phyloP scores from a whole-genome alignment of 2,888 invertebrate species.

The Sympetrum striolatum region DNA sequence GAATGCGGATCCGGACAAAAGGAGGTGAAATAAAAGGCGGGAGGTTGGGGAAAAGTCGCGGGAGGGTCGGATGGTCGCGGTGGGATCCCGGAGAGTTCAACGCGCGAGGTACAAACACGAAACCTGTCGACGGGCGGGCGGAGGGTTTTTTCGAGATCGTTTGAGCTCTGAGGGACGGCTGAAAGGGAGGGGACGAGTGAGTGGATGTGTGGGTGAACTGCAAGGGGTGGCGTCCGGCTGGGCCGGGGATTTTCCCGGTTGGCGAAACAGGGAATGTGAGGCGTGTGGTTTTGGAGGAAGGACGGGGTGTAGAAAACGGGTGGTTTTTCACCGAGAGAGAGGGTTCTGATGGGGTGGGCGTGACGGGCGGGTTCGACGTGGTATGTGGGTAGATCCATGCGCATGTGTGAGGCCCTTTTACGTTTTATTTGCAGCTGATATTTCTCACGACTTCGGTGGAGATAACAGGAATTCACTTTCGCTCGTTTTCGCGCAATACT shows the following conservation, averaged over 20 bases:
- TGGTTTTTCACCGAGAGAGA: neutral
- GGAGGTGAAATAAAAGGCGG: neutral
- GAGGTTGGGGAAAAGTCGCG: neutral
- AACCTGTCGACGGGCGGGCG: neutral
- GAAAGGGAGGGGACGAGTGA: neutral
- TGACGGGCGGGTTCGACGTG: neutral
- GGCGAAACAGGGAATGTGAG: neutral
- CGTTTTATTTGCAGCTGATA: neutral
- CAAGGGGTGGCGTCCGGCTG: neutral
- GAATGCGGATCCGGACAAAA: neutral
- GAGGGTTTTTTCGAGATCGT: neutral
- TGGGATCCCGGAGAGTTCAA: conserved; percentile 8
- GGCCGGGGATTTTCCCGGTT: neutral
- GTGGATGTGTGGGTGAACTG: neutral
- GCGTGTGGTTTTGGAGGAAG: neutral
- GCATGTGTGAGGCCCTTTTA: neutral
- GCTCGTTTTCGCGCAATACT: no score
- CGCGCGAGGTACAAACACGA: neutral
- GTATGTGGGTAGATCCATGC: neutral
- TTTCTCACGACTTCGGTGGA: neutral
- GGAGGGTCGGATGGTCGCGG: neutral
- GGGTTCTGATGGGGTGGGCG: neutral
- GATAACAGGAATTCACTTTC: neutral
- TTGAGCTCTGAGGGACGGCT: neutral
- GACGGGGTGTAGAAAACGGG: neutral